Percentiles rank a stretch among this genome's conserved stretches.
phyloP scores from a whole-genome alignment of 2,113 vertebrate genomes.

The Turnix velox region DNA sequence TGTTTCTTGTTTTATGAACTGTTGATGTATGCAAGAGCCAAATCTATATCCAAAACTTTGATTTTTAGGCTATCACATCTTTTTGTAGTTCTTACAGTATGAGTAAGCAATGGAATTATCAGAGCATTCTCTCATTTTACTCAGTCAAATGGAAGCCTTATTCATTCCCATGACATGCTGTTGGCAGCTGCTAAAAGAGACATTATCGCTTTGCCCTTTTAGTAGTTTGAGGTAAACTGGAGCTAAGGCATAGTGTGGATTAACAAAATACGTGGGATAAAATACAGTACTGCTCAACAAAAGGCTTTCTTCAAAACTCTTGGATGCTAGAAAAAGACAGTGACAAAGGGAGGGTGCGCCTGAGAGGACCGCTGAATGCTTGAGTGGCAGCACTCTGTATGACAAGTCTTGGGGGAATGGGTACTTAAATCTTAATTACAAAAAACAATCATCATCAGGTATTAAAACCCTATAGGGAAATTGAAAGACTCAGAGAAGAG shows the following conservation, averaged over 20 bases:
- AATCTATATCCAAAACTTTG: neutral
- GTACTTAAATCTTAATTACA: slow-evolving; percentile 85
- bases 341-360: slow-evolving; percentile 21
- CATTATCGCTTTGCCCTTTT: slow-evolving; percentile 14
- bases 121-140: neutral
- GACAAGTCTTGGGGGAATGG: slow-evolving; percentile 76
- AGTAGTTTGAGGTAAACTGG: neutral
- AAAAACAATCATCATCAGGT: slow-evolving; percentile 74
- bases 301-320: slow-evolving; percentile 6
- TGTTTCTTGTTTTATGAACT: neutral
- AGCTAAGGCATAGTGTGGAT: neutral
- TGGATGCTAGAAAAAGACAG: neutral
- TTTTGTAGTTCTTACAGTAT: neutral
- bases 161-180: neutral
- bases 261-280: slow-evolving; percentile 26
- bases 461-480: slow-evolving; percentile 65
- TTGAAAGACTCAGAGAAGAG: slow-evolving; percentile 56
- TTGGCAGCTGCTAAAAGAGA: slow-evolving; percentile 36
- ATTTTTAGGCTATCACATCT: neutral
- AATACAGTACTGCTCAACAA: neutral
- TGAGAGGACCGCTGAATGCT: slow-evolving; percentile 48
- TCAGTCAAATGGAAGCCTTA: neutral
- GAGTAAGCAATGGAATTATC: neutral
- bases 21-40: neutral
- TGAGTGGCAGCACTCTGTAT: slow-evolving; percentile 78